Percentiles rank a stretch among this genome's conserved stretches.
phyloP scores from a whole-genome alignment of 2,797 vertebrate genomes.

The Neopelma chrysocephalum region DNA sequence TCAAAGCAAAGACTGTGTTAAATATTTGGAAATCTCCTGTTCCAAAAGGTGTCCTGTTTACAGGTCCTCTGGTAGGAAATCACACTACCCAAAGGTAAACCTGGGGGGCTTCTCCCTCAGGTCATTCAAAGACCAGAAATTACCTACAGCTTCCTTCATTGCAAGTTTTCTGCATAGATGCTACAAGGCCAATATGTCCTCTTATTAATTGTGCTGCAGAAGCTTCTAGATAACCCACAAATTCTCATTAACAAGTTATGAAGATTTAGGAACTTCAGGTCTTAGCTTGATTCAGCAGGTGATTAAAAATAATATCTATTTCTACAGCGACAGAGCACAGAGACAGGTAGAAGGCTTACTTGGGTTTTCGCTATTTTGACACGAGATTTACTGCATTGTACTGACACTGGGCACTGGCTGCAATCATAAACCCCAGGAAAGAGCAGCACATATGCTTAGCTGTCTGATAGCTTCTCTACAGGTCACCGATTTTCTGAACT shows the following conservation, averaged over 20 bases:
- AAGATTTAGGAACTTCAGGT: neutral
- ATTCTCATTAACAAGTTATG: neutral
- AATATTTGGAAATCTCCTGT: neutral
- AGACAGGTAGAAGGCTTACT: accelerated
- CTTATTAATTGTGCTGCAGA: neutral
- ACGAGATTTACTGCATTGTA: neutral
- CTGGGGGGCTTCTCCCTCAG: neutral
- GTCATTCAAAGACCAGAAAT: neutral
- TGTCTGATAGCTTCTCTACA: neutral
- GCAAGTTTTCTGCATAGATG: neutral
- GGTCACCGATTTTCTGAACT: neutral
- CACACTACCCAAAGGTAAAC: neutral
- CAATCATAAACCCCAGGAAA: neutral
- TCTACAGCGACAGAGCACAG: neutral
- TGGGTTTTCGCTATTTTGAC: neutral
- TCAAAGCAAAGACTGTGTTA: neutral
- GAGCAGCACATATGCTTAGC: neutral
- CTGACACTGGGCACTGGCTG: neutral
- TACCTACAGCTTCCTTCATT: neutral
- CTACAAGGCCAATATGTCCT: neutral
- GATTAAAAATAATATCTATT: neutral
- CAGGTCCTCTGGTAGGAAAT: neutral
- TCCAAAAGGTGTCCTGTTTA: neutral
- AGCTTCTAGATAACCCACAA: neutral
- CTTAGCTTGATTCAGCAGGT: neutral